Evolutionary conservation across 2,113 vertebrate species (phyloP), one percentile per base, ranked within the genome.

Genomic region (Macrotis lagotis): DNA sequence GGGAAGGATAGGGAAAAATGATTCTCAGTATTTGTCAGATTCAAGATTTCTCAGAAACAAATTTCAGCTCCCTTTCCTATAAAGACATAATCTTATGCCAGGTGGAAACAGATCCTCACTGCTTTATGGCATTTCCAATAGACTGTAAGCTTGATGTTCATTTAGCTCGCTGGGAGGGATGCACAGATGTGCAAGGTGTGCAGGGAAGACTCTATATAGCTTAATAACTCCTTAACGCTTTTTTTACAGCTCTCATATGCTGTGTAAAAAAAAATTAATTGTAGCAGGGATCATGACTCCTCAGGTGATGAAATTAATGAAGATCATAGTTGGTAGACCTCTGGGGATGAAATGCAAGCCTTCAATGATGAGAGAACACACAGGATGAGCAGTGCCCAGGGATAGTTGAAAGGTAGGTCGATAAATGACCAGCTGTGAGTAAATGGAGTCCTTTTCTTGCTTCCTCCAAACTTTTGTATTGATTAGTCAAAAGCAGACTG

Each of bases 41-140:
- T 93, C 25, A 95, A 95, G 94, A 91, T 3, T 91, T 94, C 59
- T 92, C 89, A 48, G 66, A 92, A 96, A 91, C 3, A 12, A 92
- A n/a, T 88, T 95, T 88, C 26, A 90, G 19, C 22, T 19, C 55
- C 66, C n/a, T 44, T 83, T 83, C 66, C 66, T 83, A 83, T 83
- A n/a, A 37, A 44, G 66, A 83, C 66, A 44, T 83, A 44, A 83
- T 83, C 66, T 83, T 19, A 83, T 8, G 0, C 14, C 0, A 6
- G 0, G 11, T 91, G n/a, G 88, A 96, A 97, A 90, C 0, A 0
- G 48, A 83, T 19, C 48, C 92, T 0, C 0, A 50, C 52, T 2
- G 3, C 5, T 16, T 90, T 88, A 10, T 6, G 0, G 37, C 25
- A 83, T 83, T 83, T 94, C 48, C 53, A 0, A 0, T 44, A 50